Evolutionary conservation across 2,797 vertebrate species (phyloP).

Genomic region (Nyctalus aviator): DNA sequence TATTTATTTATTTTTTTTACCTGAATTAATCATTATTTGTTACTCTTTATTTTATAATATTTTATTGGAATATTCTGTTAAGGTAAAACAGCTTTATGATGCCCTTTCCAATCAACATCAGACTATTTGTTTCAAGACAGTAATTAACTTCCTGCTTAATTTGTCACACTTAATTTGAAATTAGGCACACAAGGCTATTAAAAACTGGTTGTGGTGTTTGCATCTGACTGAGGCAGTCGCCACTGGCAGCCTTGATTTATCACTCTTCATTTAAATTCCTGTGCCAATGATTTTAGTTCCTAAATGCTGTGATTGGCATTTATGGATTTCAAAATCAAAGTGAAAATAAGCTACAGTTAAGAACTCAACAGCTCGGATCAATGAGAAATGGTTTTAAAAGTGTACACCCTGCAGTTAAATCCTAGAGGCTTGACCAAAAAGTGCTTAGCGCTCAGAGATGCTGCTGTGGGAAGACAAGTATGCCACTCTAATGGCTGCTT

Average conservation of each 20-base stretch:
- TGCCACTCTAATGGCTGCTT: constrained; percentile 31
- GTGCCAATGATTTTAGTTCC: constrained; percentile 81
- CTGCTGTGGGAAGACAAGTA: constrained; percentile 53
- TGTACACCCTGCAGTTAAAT: constrained; percentile 76
- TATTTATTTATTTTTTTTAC: not conserved
- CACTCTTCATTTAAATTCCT: constrained; percentile 85
- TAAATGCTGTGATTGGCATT: constrained; percentile 84
- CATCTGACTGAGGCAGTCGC: constrained; percentile 74
- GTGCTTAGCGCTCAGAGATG: constrained; percentile 72
- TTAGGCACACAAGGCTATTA: constrained; percentile 77
- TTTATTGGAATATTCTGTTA: constrained; percentile 74
- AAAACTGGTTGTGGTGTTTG: constrained; percentile 72
- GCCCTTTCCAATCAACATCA: constrained; percentile 88
- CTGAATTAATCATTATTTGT: constrained; percentile 85
- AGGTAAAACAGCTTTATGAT: constrained; percentile 86
- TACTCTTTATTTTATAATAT: constrained; percentile 80
- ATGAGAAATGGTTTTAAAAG: constrained; percentile 83
- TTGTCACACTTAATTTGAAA: constrained; percentile 91
- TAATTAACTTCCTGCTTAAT: constrained; percentile 91
- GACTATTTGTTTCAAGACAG: constrained; percentile 88
- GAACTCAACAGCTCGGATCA: constrained; percentile 83
- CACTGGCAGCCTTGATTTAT: constrained; percentile 82
- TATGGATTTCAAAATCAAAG: constrained; percentile 87
- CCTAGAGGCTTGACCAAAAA: constrained; percentile 80
- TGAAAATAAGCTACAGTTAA: constrained; percentile 85